Evolutionary conservation across 2,888 invertebrate genomes (phyloP).

Genomic region (Zelleria hepariella): DNA sequence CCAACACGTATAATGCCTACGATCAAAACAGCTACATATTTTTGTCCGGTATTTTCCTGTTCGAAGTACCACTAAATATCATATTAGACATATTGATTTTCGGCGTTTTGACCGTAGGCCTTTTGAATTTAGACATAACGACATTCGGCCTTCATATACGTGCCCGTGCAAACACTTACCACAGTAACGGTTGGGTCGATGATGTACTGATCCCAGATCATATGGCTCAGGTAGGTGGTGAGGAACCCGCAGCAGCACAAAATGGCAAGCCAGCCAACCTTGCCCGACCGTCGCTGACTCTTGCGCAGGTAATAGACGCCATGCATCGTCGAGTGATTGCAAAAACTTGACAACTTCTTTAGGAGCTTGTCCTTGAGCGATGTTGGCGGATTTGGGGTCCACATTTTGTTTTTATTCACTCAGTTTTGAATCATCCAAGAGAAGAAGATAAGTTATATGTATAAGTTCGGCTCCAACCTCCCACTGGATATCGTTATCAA

Average conservation of each 20-base stretch:
- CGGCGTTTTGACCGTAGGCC: too few relatives aligned
- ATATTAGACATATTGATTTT: too few relatives aligned
- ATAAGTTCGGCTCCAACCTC: too few relatives aligned
- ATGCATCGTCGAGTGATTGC: slow-evolving; percentile 5
- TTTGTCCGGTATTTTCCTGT: too few relatives aligned
- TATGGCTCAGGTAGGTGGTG: slow-evolving; percentile 42
- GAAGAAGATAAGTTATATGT: too few relatives aligned
- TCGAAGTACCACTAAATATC: too few relatives aligned
- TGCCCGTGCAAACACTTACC: slow-evolving; percentile 28
- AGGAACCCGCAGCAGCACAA: slow-evolving; percentile 30
- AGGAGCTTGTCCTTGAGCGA: not conserved
- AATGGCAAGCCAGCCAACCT: slow-evolving; percentile 12
- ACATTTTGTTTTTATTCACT: too few relatives aligned
- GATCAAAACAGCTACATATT: too few relatives aligned
- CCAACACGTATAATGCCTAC: too few relatives aligned
- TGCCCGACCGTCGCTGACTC: not conserved
- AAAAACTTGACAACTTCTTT: not conserved
- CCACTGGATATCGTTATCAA: too few relatives aligned
- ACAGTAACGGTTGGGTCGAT: slow-evolving; percentile 54
- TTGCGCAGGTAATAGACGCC: not conserved
- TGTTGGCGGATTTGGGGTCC: not conserved
- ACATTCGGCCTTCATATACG: not conserved
- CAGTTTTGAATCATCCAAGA: too few relatives aligned
- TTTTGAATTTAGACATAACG: not conserved
- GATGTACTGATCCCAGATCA: slow-evolving; percentile 52